These are phyloP conservation scores for Xerus rutilus DNA, from an alignment of 2,797 vertebrate genomes.

Conservation along the genomic window DNA sequence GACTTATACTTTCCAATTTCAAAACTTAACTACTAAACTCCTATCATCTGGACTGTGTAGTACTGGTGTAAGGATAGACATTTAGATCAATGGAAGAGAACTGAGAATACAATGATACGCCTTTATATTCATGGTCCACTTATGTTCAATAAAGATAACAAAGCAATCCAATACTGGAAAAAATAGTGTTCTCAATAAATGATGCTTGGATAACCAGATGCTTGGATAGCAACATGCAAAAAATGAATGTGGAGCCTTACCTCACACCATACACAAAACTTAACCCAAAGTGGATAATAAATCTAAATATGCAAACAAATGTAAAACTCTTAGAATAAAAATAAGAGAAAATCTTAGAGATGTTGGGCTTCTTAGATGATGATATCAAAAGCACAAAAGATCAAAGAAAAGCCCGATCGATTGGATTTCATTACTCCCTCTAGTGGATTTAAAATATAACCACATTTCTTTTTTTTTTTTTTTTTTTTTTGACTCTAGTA, in stretches of 20 bases:
- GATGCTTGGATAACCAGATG: not conserved
- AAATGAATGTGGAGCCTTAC: not conserved
- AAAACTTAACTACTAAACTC: conserved; percentile 43
- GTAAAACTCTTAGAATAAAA: conserved; percentile 42
- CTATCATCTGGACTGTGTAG: not conserved
- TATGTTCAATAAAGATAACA: not conserved
- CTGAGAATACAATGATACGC: not conserved
- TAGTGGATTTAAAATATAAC: conserved; percentile 70
- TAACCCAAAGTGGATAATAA: not conserved
- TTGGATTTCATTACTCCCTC: conserved; percentile 71
- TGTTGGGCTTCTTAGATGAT: not conserved
- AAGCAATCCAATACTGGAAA: not conserved
- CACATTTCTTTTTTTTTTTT: not conserved
- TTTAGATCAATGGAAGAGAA: conserved; percentile 28
- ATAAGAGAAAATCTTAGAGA: not conserved
- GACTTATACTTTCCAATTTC: not conserved
- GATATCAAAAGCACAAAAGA: not conserved
- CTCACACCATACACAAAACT: conserved; percentile 12
- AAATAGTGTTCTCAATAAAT: not conserved
- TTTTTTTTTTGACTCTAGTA: not conserved
- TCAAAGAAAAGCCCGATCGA: not conserved
- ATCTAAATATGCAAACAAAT: conserved; percentile 32
- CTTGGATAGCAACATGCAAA: not conserved
- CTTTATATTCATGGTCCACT: not conserved
- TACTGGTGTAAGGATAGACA: not conserved